Conservation (phyloP, 2,888 invertebrate species). For the Noctua janthina region DNA sequence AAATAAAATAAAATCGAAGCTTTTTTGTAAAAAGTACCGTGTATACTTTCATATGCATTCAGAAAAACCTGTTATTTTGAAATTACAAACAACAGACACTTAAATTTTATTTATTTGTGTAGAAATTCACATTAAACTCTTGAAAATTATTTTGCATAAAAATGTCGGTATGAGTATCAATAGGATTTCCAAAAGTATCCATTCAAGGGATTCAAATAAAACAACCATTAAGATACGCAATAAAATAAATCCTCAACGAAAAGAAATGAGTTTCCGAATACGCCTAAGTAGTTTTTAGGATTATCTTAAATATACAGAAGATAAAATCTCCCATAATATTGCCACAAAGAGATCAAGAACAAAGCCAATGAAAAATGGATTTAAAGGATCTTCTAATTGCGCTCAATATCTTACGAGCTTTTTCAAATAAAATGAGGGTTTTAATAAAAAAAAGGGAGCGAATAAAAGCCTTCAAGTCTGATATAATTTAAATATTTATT, state of each 20-base stretch:
- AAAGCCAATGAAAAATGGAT: constrained; percentile 55
- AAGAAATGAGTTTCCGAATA: constrained; percentile 53
- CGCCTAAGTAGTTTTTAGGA: constrained; percentile 53
- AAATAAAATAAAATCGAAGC: no score
- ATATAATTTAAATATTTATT: constrained; percentile 90
- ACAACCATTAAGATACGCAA: constrained; percentile 30
- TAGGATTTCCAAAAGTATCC: constrained; percentile 2
- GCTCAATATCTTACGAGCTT: constrained; percentile 32
- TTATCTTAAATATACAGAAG: constrained; percentile 62
- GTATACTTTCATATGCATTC: no score
- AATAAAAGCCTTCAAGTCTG: constrained; percentile 78
- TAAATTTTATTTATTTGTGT: background rate
- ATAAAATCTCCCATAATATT: constrained; percentile 56
- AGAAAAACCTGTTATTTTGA: no score
- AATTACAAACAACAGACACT: no score
- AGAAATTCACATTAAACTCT: background rate
- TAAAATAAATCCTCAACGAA: constrained; percentile 51
- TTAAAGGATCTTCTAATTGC: constrained; percentile 61
- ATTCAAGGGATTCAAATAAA: constrained; percentile 44
- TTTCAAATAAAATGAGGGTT: constrained; percentile 44
- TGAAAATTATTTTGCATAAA: background rate
- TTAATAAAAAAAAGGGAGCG: constrained; percentile 38
- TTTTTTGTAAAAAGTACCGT: no score
- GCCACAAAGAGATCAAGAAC: constrained; percentile 49
- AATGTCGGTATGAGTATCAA: constrained; percentile 12